Conservation (phyloP, 2,113 vertebrate genomes). For the Rhinogobius similis region DNA sequence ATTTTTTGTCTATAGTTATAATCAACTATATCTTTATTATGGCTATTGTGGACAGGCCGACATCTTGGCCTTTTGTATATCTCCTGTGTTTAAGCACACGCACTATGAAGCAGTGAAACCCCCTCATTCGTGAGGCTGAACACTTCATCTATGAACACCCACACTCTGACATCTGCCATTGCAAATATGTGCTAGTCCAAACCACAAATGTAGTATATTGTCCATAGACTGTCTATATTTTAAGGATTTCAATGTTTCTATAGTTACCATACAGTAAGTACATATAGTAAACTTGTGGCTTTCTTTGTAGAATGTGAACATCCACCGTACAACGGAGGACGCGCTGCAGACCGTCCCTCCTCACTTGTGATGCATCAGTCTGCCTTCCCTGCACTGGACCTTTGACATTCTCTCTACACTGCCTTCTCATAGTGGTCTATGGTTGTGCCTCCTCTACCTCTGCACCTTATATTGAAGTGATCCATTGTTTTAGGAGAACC, state of each 20-base stretch:
- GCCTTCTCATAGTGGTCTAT: background rate
- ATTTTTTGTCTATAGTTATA: conserved; percentile 27
- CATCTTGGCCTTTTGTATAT: background rate
- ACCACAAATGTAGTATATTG: background rate
- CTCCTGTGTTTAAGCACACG: conserved; percentile 36
- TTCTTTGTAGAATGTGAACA: conserved; percentile 84
- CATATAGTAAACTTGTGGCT: conserved; percentile 30
- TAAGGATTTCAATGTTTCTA: background rate
- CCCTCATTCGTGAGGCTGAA: conserved; percentile 43
- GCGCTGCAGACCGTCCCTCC: conserved; percentile 86
- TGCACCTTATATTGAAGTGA: conserved; percentile 9
- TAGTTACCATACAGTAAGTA: background rate
- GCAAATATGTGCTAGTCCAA: background rate
- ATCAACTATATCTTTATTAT: background rate
- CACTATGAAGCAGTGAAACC: conserved; percentile 33
- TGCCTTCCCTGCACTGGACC: background rate
- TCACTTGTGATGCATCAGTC: conserved; percentile 76
- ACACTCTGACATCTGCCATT: conserved; percentile 1
- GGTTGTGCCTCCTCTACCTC: conserved; percentile 23
- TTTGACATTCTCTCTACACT: background rate
- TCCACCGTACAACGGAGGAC: conserved; percentile 83
- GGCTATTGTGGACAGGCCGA: background rate
- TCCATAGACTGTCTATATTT: background rate
- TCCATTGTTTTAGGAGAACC: background rate
- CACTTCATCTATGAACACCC: conserved; percentile 18